Evolutionary conservation across 2,113 vertebrate genomes (phyloP), one percentile per base, ranked within the genome.

Genomic region (Rutilus rutilus): DNA sequence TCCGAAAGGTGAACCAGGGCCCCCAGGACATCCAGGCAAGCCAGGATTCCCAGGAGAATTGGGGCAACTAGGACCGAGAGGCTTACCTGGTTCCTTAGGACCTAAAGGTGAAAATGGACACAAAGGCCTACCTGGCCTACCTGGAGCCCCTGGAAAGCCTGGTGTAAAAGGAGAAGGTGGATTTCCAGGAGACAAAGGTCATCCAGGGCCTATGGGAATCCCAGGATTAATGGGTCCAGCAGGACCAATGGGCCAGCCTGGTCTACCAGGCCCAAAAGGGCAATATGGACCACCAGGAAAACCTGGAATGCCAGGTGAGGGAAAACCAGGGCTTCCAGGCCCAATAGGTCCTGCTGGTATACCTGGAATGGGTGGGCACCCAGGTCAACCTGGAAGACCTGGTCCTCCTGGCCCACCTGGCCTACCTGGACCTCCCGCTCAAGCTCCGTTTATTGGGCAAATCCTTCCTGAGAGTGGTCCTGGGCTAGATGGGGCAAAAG

Each of bases 61-160:
- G 9, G 98, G 97, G 23, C 94, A 96, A 45, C 96, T 95, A 0
- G 98, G 98, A 75, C 90, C 93, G 36, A 95, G 97, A 86, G 98
- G 98, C 36, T 92, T 97, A 81, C 96, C 96, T 0, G 98, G 98
- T 36, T 96, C 96, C 11, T 93, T 80, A 0, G 98, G 97, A 0
- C 97, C 97, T 25, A 98, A 98, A 88, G 97, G 97, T 65, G 97
- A 97, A 89, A 90, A 91, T 0, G 97, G 97, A 14, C 91, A 90
- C 0, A 96, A 95, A 90, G 98, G 97, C 54, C 89, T 96, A 85
- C 95, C 95, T 0, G 98, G 98, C 36, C 88, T 94, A 36, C 96
- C 96, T 0, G 98, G 97, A 0, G 90, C 90, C 25, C 90, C 91
- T 0, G 98, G 97, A 47, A 91, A 96, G 0, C 90, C 94, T 59